These are phyloP conservation scores for Drosophila parthenogenetica DNA, from an alignment of 2,888 invertebrate genomes.

Conservation along the genomic window DNA sequence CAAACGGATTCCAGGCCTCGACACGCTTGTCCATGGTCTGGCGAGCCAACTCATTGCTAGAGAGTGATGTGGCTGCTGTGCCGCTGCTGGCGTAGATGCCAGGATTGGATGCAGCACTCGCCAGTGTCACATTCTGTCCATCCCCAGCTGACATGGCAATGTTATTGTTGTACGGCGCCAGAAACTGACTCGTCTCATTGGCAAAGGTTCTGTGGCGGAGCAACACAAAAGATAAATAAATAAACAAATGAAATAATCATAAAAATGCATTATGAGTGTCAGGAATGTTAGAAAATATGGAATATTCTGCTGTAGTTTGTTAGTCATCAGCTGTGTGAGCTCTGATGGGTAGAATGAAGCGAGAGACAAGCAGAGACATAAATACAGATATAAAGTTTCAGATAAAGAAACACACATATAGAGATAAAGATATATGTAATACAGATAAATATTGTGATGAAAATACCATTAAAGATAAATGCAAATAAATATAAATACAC, in stretches of 20 bases:
- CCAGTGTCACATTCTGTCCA: conserved; percentile 53
- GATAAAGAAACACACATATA: conserved; percentile 18
- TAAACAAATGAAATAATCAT: conserved; percentile 8
- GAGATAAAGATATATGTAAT: too few relatives aligned
- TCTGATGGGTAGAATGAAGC: conserved; percentile 55
- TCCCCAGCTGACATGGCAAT: conserved; percentile 65
- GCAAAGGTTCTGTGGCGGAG: conserved; percentile 88
- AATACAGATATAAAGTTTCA: conserved; percentile 59
- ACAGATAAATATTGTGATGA: too few relatives aligned
- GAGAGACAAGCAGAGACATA: conserved; percentile 67
- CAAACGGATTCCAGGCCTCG: conserved; percentile 94
- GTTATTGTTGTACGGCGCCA: conserved; percentile 88
- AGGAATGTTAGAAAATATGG: conserved; percentile 18
- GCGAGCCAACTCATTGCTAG: conserved; percentile 82
- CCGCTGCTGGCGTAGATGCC: conserved; percentile 76
- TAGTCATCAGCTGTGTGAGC: conserved; percentile 51
- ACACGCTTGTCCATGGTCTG: conserved; percentile 81
- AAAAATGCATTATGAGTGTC: conserved; percentile 36
- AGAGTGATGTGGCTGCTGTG: conserved; percentile 73
- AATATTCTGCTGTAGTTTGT: conserved; percentile 52
- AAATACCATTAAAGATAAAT: too few relatives aligned
- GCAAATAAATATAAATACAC: too few relatives aligned
- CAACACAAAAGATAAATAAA: conserved; percentile 27
- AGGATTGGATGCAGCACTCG: conserved; percentile 82
- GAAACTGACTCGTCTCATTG: conserved; percentile 90